Percentiles rank a stretch among this genome's conserved stretches.
phyloP scores from a whole-genome alignment of 92 coral and sea anemone genomes.

The Porites lobata region DNA sequence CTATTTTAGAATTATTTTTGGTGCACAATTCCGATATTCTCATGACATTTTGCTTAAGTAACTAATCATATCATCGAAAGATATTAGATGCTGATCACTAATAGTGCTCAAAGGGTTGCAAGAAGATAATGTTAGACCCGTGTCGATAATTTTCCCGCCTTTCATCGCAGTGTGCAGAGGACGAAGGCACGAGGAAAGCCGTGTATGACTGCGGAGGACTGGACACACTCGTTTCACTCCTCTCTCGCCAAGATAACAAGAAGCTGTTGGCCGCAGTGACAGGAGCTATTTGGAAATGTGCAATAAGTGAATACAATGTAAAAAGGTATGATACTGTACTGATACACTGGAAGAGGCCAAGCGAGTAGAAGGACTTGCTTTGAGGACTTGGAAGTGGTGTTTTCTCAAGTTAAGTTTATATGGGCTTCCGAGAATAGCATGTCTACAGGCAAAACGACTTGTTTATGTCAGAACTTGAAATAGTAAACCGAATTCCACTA shows the following conservation, averaged over 20 bases:
- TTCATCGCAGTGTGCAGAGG: conserved; percentile 86
- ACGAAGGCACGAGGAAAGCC: conserved; percentile 83
- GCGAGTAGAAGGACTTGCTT: too few species aligned
- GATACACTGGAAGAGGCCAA: neutral
- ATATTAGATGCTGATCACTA: too few species aligned
- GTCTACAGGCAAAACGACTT: too few species aligned
- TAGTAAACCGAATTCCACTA: too few species aligned
- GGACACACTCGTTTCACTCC: conserved; percentile 80
- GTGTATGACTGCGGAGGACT: conserved; percentile 86
- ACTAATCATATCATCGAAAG: too few species aligned
- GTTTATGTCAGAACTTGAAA: too few species aligned
- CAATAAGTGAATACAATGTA: conserved; percentile 84
- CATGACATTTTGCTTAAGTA: too few species aligned
- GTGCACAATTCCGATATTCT: too few species aligned
- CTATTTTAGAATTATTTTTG: too few species aligned
- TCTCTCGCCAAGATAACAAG: conserved; percentile 78
- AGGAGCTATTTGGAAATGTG: conserved; percentile 98
- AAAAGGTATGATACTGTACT: conserved; percentile 48
- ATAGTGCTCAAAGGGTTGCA: too few species aligned
- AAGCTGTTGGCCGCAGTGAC: conserved; percentile 88
- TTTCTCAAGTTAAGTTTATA: too few species aligned
- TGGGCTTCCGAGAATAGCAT: too few species aligned
- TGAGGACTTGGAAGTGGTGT: neutral
- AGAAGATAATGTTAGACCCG: neutral
- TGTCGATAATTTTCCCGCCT: neutral